Evolutionary conservation across 1,140 invertebrate genomes (phyloP).

Genomic region (Trachelipus rathkii): DNA sequence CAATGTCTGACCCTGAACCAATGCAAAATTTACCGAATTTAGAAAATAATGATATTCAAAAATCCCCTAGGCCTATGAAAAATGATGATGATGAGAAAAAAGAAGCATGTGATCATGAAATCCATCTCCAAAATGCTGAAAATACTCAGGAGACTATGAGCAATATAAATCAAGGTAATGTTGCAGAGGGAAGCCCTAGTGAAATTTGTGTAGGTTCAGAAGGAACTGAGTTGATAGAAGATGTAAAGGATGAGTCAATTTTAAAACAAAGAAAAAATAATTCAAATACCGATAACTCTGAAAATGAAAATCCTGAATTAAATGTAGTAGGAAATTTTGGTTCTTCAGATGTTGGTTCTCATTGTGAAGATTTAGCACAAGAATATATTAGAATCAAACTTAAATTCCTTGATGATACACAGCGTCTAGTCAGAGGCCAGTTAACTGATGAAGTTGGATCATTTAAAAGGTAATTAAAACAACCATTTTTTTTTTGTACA

Average conservation of each 20-base stretch:
- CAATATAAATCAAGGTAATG: not conserved
- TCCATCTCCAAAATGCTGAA: not conserved
- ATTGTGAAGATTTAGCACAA: not conserved
- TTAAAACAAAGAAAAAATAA: not conserved
- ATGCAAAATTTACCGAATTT: not conserved
- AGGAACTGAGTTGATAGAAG: too few relatives aligned
- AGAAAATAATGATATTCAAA: not conserved
- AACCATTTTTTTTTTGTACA: too few relatives aligned
- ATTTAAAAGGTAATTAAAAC: not conserved
- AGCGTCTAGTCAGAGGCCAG: not conserved
- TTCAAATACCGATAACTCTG: not conserved
- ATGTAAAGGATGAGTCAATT: not conserved
- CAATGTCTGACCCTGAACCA: not conserved
- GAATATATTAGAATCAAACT: not conserved
- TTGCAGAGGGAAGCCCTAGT: not conserved
- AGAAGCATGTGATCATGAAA: not conserved
- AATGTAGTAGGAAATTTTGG: not conserved
- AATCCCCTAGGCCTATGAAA: not conserved
- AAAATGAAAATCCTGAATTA: not conserved
- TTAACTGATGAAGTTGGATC: not conserved
- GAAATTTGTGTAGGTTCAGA: not conserved
- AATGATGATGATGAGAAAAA: not conserved
- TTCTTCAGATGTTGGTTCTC: not conserved
- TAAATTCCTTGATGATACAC: constrained; percentile 1
- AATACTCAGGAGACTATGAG: not conserved